Conservation (phyloP, 1,140 invertebrate genomes). For the Mesaphorura yosii region DNA sequence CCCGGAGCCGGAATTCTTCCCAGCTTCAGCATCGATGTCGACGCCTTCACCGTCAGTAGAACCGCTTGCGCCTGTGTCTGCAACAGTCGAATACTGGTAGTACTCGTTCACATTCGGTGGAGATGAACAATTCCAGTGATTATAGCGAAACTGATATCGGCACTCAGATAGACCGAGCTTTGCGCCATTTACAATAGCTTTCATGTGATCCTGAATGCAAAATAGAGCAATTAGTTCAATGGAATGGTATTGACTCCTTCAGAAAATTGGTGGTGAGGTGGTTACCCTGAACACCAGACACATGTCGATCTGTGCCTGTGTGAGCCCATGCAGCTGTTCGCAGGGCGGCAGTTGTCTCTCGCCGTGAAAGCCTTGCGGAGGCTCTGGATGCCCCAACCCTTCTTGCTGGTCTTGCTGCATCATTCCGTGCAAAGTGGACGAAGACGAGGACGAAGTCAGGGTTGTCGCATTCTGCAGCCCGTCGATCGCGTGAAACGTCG, state of each 20-base stretch:
- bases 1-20: too few relatives aligned
- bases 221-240: neutral
- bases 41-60: too few relatives aligned
- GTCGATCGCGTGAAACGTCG: neutral
- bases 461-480: neutral
- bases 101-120: slow-evolving; percentile 1
- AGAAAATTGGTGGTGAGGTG: too few relatives aligned
- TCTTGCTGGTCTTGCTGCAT: neutral
- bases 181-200: slow-evolving; percentile 20
- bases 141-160: slow-evolving; percentile 25
- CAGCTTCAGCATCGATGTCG: too few relatives aligned
- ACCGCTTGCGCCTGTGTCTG: neutral
- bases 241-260: neutral
- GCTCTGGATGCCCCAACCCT: neutral
- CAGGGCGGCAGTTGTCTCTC: neutral
- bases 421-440: neutral
- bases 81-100: neutral
- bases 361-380: neutral
- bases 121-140: slow-evolving; percentile 29
- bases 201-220: slow-evolving; percentile 26
- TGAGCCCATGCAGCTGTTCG: slow-evolving; percentile 4
- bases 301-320: slow-evolving; percentile 7
- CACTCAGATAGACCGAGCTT: slow-evolving; percentile 25
- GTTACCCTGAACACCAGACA: slow-evolving; percentile 6
- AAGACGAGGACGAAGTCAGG: neutral